phyloP scores from a whole-genome alignment of 2,797 vertebrate genomes.

The Dicrostonyx torquatus region DNA sequence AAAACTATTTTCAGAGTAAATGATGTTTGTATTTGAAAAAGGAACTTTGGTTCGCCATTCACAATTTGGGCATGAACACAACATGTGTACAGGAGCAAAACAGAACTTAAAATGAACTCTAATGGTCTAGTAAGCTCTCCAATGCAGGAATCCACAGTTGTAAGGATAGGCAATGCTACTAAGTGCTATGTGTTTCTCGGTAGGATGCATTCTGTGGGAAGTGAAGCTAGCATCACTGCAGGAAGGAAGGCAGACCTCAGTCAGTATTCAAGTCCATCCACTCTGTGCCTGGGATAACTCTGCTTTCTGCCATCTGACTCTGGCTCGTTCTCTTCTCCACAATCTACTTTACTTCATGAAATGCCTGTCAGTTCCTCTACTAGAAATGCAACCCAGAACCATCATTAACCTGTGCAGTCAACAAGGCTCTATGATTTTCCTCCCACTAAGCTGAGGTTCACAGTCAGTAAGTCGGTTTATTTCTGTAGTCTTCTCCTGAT shows the following conservation, averaged over 20 bases:
- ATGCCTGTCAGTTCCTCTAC: constrained; percentile 14
- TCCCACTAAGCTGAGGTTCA: neutral
- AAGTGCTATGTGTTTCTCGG: neutral
- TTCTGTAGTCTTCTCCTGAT: constrained; percentile 16
- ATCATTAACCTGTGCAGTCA: constrained; percentile 57
- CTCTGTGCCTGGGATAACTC: neutral
- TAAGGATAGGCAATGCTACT: neutral
- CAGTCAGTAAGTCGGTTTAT: neutral
- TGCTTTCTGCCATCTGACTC: constrained; percentile 15
- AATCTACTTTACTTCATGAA: constrained; percentile 57
- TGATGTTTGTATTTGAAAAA: neutral
- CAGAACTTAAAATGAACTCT: neutral
- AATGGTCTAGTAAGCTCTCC: constrained; percentile 1
- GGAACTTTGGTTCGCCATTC: neutral
- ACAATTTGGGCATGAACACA: neutral
- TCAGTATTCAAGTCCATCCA: constrained; percentile 51
- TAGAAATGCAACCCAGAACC: constrained; percentile 2
- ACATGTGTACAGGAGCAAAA: neutral
- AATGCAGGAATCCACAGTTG: neutral
- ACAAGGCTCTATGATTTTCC: neutral
- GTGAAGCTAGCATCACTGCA: neutral
- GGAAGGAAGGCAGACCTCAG: constrained; percentile 29
- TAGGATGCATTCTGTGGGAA: constrained; percentile 1
- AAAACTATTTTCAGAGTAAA: neutral
- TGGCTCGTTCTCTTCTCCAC: neutral